phyloP scores from a whole-genome alignment of 2,797 vertebrate species.

The Rallus crepitans region DNA sequence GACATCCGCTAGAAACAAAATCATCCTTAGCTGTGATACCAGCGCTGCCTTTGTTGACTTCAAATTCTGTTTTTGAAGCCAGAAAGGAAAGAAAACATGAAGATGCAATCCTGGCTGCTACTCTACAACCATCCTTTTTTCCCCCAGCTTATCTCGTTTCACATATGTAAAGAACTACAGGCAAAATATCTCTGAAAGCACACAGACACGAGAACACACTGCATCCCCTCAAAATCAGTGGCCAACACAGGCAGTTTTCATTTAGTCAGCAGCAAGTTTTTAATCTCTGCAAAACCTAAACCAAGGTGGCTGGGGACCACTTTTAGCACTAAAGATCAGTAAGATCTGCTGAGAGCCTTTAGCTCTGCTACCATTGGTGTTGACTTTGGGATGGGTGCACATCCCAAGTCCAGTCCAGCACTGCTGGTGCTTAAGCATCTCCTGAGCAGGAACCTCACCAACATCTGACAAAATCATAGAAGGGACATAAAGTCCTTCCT shows the following conservation, averaged over 20 bases:
- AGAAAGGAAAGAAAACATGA: not conserved
- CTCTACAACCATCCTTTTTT: not conserved
- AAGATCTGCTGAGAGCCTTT: not conserved
- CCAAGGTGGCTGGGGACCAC: not conserved
- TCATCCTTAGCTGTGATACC: not conserved
- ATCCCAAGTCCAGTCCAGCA: not conserved
- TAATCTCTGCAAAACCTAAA: not conserved
- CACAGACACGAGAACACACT: not conserved
- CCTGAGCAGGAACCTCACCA: not conserved
- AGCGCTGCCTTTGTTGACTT: not conserved
- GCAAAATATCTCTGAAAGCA: not conserved
- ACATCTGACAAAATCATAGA: not conserved
- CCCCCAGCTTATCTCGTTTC: not conserved
- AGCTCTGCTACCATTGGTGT: fast-evolving
- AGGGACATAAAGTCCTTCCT: fast-evolving
- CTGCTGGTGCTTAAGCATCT: not conserved
- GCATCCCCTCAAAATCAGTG: not conserved
- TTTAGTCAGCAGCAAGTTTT: not conserved
- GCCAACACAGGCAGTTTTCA: not conserved
- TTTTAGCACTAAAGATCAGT: not conserved
- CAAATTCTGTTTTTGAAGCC: constrained; percentile 50
- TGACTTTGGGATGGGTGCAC: not conserved
- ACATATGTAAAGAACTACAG: not conserved
- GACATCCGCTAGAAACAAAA: not conserved
- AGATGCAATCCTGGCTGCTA: not conserved